Percentiles rank a stretch among this genome's conserved stretches.
Evolutionary conservation across 1,140 invertebrate genomes (phyloP).

Genomic region (Adoxophyes honmai): DNA sequence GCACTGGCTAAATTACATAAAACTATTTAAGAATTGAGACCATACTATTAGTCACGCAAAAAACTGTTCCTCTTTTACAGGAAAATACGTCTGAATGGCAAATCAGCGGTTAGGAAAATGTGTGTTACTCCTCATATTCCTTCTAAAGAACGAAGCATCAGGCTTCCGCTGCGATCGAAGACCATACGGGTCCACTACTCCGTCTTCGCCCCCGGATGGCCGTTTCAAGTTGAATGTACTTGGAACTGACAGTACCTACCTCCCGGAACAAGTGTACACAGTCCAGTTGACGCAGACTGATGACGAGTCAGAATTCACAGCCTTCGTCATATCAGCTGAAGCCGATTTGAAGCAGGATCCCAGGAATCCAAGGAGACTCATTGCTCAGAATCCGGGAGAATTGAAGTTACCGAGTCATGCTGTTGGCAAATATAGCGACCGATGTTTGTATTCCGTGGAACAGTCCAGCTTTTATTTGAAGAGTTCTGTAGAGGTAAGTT

Average conservation of each 20-base stretch:
- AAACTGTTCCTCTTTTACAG: not conserved
- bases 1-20: not conserved
- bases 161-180: conserved; percentile 57
- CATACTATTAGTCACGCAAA: not conserved
- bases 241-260: conserved; percentile 43
- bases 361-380: conserved; percentile 43
- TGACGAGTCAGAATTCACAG: conserved; percentile 44
- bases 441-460: conserved; percentile 59
- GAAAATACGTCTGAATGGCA: not conserved
- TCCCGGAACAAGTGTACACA: conserved; percentile 59
- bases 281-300: conserved; percentile 54
- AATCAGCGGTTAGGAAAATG: not conserved
- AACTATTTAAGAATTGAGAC: not conserved
- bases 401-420: conserved; percentile 38
- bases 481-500: conserved; percentile 48
- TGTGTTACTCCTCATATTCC: conserved; percentile 6
- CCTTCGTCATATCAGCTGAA: conserved; percentile 64
- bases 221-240: conserved; percentile 45
- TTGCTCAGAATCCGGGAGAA: conserved; percentile 47
- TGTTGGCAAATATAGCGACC: conserved; percentile 51
- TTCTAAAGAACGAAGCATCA: conserved; percentile 9
- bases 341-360: conserved; percentile 54
- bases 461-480: conserved; percentile 43
- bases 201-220: conserved; percentile 49
- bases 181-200: conserved; percentile 51